Evolutionary conservation across 2,113 vertebrate species (phyloP).

Genomic region (Riparia riparia): DNA sequence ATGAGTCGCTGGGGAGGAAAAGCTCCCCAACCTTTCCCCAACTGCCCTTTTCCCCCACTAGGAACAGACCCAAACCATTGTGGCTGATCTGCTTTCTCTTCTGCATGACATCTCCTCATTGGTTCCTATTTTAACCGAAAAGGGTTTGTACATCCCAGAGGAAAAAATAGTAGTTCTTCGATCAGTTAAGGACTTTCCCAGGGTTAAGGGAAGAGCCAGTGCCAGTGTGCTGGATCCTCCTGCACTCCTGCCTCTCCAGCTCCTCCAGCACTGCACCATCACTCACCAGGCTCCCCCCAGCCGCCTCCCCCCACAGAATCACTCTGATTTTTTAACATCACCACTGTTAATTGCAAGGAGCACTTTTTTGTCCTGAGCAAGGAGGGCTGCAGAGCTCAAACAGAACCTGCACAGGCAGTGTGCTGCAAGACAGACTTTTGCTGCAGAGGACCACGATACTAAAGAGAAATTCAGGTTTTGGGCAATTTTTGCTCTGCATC

Average conservation of each 20-base stretch:
- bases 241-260: not conserved
- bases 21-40: slow-evolving; percentile 55
- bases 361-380: not conserved
- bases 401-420: not conserved
- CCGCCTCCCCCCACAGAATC: not conserved
- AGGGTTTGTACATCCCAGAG: not conserved
- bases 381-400: not conserved
- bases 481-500: not conserved
- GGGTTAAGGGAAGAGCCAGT: not conserved
- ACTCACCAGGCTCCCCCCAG: not conserved
- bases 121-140: slow-evolving; percentile 53
- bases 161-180: not conserved
- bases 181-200: slow-evolving; percentile 48
- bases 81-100: not conserved
- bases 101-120: not conserved
- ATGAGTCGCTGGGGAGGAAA: slow-evolving; percentile 24
- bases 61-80: slow-evolving; percentile 11
- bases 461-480: not conserved
- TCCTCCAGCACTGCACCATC: not conserved
- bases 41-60: slow-evolving; percentile 32
- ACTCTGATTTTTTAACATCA: not conserved
- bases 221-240: not conserved
- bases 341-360: not conserved
- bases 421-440: not conserved
- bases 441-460: not conserved